These are phyloP conservation scores for Agonopterix heracliana DNA, from an alignment of 2,888 invertebrate genomes.

Conservation along the genomic window DNA sequence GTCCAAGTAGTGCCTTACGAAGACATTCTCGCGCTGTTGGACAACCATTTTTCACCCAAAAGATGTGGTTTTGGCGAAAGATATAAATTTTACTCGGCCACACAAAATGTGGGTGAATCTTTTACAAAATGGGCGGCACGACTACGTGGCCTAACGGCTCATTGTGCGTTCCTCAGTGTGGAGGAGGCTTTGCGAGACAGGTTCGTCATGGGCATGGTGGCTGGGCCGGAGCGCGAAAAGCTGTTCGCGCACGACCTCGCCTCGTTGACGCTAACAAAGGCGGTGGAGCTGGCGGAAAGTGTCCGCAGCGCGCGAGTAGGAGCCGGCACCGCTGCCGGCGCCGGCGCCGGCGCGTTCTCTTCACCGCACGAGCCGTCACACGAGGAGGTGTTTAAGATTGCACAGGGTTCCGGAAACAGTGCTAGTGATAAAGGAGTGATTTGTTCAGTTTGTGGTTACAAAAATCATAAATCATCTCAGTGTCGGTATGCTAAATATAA, in stretches of 20 bases:
- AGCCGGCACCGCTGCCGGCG: neutral
- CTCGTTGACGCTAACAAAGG: slow-evolving; percentile 9
- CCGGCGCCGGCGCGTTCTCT: neutral
- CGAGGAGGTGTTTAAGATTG: neutral
- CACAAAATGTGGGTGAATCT: slow-evolving; percentile 1
- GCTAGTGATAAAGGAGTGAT: neutral
- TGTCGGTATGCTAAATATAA: slow-evolving; percentile 11
- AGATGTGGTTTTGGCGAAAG: slow-evolving; percentile 6
- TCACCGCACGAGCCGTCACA: neutral
- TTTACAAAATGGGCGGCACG: slow-evolving; percentile 9
- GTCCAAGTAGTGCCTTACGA: neutral
- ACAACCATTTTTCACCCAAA: slow-evolving; percentile 2
- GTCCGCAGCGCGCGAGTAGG: slow-evolving; percentile 8
- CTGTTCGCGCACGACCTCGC: slow-evolving; percentile 1
- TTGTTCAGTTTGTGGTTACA: slow-evolving; percentile 10
- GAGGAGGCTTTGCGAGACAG: slow-evolving; percentile 5
- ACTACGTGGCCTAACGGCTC: slow-evolving; percentile 3
- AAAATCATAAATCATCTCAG: slow-evolving; percentile 7
- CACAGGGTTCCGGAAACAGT: neutral
- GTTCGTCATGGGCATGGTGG: slow-evolving; percentile 7
- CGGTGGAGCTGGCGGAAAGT: slow-evolving; percentile 11
- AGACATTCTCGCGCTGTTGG: slow-evolving; percentile 1
- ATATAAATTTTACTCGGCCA: slow-evolving; percentile 4
- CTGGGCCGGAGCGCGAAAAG: slow-evolving; percentile 5
- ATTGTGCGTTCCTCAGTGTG: slow-evolving; percentile 3